Evolutionary conservation across 2,113 vertebrate genomes (phyloP).

Genomic region (Hippopotamus amphibius): DNA sequence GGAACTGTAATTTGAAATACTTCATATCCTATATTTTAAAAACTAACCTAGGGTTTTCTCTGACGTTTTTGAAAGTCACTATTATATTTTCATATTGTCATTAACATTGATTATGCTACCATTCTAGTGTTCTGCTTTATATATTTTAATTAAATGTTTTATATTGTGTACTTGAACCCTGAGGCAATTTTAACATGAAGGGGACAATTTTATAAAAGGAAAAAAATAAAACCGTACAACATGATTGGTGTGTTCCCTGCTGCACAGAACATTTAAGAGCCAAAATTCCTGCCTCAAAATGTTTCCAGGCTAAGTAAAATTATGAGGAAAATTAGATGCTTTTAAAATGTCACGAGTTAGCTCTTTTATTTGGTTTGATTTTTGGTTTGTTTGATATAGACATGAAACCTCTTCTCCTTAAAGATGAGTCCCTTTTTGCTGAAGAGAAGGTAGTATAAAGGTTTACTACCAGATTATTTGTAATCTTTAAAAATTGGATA

Average conservation of each 20-base stretch:
- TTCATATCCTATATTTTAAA: conserved; percentile 57
- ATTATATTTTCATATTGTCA: conserved; percentile 58
- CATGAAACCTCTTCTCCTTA: conserved; percentile 27
- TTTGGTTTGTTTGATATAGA: conserved; percentile 40
- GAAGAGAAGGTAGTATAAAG: not conserved
- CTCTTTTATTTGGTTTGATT: conserved; percentile 39
- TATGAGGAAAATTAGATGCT: conserved; percentile 64
- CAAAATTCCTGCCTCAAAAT: conserved; percentile 68
- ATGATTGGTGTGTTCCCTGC: conserved; percentile 49
- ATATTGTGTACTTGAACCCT: conserved; percentile 26
- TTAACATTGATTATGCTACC: conserved; percentile 51
- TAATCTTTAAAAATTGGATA: not conserved
- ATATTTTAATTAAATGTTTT: conserved; percentile 74
- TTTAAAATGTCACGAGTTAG: conserved; percentile 60
- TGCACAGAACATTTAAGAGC: conserved; percentile 52
- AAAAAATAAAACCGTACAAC: not conserved
- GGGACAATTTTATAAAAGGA: conserved; percentile 66
- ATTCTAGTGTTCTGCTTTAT: conserved; percentile 57
- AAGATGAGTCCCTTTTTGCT: conserved; percentile 20
- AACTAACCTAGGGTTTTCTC: conserved; percentile 32
- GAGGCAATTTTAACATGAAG: conserved; percentile 64
- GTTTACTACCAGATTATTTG: not conserved
- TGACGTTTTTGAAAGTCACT: conserved; percentile 53
- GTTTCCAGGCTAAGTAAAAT: conserved; percentile 61
- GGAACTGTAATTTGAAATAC: conserved; percentile 65